Evolutionary conservation across 2,113 vertebrate genomes (phyloP).

Genomic region (Triplophysa dalaica): DNA sequence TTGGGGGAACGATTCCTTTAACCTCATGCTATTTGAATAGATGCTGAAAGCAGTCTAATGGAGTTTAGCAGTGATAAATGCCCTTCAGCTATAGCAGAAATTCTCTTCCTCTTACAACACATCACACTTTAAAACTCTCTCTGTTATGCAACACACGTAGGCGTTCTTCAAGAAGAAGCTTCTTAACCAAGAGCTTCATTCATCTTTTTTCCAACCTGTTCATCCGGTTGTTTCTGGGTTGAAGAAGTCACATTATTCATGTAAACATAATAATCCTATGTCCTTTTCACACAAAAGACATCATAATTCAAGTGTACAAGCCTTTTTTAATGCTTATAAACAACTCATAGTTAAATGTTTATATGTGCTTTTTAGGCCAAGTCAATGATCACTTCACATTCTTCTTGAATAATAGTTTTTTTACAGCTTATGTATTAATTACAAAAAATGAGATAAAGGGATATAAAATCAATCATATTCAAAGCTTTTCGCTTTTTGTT

Average conservation of each 20-base stretch:
- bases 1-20: no score
- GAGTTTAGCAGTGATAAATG: background rate
- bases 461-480: no score
- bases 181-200: background rate
- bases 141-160: slow-evolving; percentile 9
- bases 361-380: no score
- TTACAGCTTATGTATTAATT: no score
- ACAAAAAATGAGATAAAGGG: no score
- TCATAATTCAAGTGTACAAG: no score
- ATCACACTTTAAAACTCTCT: background rate
- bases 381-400: no score
- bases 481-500: no score
- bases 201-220: slow-evolving; percentile 5
- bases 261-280: background rate
- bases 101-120: background rate
- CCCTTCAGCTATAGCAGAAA: background rate
- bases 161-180: slow-evolving; percentile 1
- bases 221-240: background rate
- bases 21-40: background rate
- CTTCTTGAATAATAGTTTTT: no score
- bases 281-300: no score
- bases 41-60: background rate
- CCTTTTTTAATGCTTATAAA: no score
- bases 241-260: background rate
- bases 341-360: no score